phyloP scores from a whole-genome alignment of 2,113 vertebrate genomes.

The Ginglymostoma cirratum region DNA sequence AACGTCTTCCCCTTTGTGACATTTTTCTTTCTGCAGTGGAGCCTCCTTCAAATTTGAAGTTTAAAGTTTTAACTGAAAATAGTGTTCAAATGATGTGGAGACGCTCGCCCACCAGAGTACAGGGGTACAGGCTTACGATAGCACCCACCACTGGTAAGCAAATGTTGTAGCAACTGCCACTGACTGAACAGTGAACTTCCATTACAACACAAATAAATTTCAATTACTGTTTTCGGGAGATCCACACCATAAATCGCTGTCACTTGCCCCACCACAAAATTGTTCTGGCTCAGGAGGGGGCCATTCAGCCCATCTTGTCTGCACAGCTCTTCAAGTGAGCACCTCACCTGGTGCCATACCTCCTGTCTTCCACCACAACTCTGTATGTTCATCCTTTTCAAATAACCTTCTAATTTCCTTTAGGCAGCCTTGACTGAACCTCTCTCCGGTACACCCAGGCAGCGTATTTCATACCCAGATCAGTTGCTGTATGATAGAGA shows the following conservation, averaged over 20 bases:
- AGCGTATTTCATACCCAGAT: too few relatives aligned
- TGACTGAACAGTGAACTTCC: neutral
- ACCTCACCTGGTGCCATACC: too few relatives aligned
- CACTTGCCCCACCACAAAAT: neutral
- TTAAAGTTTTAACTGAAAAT: slow-evolving; percentile 90
- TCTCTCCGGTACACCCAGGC: too few relatives aligned
- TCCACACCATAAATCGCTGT: neutral
- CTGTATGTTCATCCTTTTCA: too few relatives aligned
- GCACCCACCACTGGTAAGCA: slow-evolving; percentile 75
- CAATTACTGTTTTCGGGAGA: neutral
- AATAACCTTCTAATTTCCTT: too few relatives aligned
- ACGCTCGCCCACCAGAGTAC: slow-evolving; percentile 65
- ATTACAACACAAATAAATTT: neutral
- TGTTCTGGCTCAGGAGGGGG: too few relatives aligned
- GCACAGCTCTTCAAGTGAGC: too few relatives aligned
- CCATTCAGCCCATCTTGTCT: too few relatives aligned
- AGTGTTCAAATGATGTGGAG: slow-evolving; percentile 90
- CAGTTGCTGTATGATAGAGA: too few relatives aligned
- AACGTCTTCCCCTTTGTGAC: neutral
- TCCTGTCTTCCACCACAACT: too few relatives aligned
- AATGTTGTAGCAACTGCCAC: neutral
- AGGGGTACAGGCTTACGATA: slow-evolving; percentile 83
- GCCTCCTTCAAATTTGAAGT: slow-evolving; percentile 83
- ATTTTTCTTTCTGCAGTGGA: slow-evolving; percentile 61
- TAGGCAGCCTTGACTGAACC: too few relatives aligned